phyloP scores from a whole-genome alignment of 2,888 invertebrate genomes.

The Lottia gigantea region DNA sequence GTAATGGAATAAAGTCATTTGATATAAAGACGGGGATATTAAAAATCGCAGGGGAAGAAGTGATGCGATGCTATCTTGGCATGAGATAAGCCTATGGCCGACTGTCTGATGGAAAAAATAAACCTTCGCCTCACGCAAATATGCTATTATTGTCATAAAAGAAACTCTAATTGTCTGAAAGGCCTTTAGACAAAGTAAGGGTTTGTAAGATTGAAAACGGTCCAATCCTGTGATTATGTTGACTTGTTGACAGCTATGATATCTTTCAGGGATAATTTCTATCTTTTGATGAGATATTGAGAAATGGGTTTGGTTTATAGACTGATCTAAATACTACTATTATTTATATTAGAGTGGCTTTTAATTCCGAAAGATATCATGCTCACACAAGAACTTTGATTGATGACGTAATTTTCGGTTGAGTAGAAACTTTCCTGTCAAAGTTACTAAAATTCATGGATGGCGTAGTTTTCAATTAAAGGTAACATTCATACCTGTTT shows the following conservation, averaged over 20 bases:
- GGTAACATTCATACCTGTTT: too few species aligned
- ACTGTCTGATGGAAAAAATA: neutral
- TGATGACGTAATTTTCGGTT: too few species aligned
- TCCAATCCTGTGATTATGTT: neutral
- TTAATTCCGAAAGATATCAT: too few species aligned
- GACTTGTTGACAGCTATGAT: constrained; percentile 3
- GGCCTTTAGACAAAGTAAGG: constrained; percentile 8
- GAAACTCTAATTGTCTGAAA: constrained; percentile 7
- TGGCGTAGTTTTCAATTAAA: too few species aligned
- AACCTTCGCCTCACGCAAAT: constrained; percentile 9
- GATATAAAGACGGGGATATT: neutral
- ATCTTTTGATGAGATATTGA: constrained; percentile 4
- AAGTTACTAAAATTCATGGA: too few species aligned
- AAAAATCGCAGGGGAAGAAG: neutral
- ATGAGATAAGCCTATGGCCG: constrained; percentile 9
- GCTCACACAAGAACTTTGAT: too few species aligned
- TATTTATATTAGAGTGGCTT: too few species aligned
- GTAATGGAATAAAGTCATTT: constrained; percentile 7
- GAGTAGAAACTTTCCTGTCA: too few species aligned
- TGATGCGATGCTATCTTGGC: constrained; percentile 8
- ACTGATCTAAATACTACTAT: too few species aligned
- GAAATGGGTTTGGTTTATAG: neutral
- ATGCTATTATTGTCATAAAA: constrained; percentile 7
- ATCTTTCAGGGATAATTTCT: constrained; percentile 2
- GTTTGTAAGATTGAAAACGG: neutral